phyloP scores from a whole-genome alignment of 2,888 invertebrate species.

The Ornithoptera priamus region DNA sequence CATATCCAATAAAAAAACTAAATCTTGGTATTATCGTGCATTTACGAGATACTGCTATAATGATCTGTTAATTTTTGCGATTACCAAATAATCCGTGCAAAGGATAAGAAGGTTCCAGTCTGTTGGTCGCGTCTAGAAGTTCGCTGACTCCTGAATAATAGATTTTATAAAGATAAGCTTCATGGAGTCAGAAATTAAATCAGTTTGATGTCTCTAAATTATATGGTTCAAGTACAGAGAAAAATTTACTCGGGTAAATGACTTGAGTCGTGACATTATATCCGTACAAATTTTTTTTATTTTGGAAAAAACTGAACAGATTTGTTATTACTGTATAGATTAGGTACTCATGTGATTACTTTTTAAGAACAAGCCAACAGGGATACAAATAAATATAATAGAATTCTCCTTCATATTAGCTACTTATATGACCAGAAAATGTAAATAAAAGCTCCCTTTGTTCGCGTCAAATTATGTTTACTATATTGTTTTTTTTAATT shows the following conservation, averaged over 20 bases:
- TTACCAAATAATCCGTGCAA: slow-evolving; percentile 33
- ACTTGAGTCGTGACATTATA: slow-evolving; percentile 10
- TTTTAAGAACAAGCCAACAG: no score
- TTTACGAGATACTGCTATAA: slow-evolving; percentile 17
- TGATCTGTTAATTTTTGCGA: slow-evolving; percentile 32
- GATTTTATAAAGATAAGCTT: slow-evolving; percentile 12
- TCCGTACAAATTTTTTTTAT: slow-evolving; percentile 3
- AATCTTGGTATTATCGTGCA: neutral
- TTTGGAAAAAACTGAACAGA: neutral
- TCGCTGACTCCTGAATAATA: slow-evolving; percentile 45
- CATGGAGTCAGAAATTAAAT: slow-evolving; percentile 19
- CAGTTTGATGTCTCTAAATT: slow-evolving; percentile 26
- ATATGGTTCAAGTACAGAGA: slow-evolving; percentile 6
- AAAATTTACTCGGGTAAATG: slow-evolving; percentile 9
- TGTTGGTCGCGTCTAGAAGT: slow-evolving; percentile 41
- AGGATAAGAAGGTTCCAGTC: slow-evolving; percentile 45
- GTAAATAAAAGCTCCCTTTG: no score
- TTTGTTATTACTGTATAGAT: slow-evolving; percentile 9
- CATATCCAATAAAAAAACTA: neutral
- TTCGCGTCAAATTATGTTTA: no score
- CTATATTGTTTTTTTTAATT: no score
- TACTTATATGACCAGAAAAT: no score
- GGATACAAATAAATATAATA: no score
- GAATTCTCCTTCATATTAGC: no score
- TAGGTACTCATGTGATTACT: neutral